Percentiles rank a stretch among this genome's conserved stretches.
phyloP scores from a whole-genome alignment of 2,888 invertebrate genomes.

The Phrixothrix hirtus region DNA sequence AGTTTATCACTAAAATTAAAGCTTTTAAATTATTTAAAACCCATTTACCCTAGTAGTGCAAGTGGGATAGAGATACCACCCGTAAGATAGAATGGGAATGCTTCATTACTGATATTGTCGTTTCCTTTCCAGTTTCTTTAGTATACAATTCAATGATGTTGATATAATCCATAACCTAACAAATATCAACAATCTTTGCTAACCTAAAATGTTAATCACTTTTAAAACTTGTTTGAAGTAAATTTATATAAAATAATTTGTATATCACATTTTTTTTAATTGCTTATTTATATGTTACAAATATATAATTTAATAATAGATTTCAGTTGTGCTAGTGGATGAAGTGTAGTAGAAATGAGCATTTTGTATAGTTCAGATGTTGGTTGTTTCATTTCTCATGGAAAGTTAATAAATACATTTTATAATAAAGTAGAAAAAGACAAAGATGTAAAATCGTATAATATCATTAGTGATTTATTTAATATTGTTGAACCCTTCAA shows the following conservation, averaged over 20 bases:
- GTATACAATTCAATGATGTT: too few species aligned
- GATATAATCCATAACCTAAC: too few species aligned
- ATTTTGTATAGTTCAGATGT: constrained; percentile 49
- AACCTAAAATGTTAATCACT: not conserved
- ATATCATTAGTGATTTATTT: constrained; percentile 55
- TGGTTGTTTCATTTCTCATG: constrained; percentile 60
- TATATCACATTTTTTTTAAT: not conserved
- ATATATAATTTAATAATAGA: too few species aligned
- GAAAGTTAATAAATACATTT: constrained; percentile 54
- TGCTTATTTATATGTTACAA: not conserved
- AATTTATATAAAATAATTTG: not conserved
- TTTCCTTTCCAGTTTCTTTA: too few species aligned
- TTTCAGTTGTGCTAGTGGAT: too few species aligned
- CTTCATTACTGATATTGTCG: too few species aligned
- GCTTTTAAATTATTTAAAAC: too few species aligned
- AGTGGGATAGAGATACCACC: too few species aligned
- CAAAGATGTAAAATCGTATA: constrained; percentile 36
- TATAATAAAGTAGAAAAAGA: constrained; percentile 51
- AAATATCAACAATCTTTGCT: too few species aligned
- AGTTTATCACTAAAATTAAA: too few species aligned
- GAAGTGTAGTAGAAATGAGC: constrained; percentile 58
- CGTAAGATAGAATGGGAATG: too few species aligned
- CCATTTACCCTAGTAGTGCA: too few species aligned
- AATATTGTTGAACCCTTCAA: constrained; percentile 55
- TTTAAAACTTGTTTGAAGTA: not conserved